phyloP scores from a whole-genome alignment of 2,113 vertebrate genomes.

The Vulpes lagopus region DNA sequence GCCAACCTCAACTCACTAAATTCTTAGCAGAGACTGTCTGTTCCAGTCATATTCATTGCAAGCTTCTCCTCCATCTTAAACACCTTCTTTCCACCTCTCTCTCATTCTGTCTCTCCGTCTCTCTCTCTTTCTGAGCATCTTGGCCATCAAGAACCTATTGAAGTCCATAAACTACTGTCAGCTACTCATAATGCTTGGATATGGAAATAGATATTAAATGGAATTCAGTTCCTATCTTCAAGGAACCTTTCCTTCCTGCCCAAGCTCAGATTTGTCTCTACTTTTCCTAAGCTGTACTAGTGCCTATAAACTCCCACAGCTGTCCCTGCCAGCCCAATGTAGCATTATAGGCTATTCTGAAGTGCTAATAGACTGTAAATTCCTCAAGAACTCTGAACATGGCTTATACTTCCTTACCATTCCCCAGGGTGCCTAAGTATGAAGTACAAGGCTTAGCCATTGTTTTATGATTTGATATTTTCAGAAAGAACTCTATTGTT shows the following conservation, averaged over 20 bases:
- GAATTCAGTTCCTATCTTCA: neutral
- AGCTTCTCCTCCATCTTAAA: neutral
- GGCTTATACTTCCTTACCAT: neutral
- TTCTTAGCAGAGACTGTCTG: neutral
- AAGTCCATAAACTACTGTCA: neutral
- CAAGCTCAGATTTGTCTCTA: neutral
- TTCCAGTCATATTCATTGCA: neutral
- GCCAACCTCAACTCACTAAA: neutral
- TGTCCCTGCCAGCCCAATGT: neutral
- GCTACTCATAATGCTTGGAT: neutral
- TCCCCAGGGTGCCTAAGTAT: neutral
- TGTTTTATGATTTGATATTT: neutral
- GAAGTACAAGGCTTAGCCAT: neutral
- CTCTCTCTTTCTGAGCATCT: neutral
- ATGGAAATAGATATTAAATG: neutral
- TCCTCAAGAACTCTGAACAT: neutral
- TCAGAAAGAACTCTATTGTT: neutral
- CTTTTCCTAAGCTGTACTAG: neutral
- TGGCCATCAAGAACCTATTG: neutral
- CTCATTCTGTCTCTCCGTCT: neutral
- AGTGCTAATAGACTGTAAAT: neutral
- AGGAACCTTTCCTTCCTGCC: neutral
- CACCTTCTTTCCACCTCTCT: neutral
- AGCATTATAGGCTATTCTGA: neutral
- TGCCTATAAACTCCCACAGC: rapidly evolving